A percentile compares a stretch with the other conserved stretches of the same genome.
Conservation (phyloP, 2,888 invertebrate genomes). For the Megamerina dolium region DNA sequence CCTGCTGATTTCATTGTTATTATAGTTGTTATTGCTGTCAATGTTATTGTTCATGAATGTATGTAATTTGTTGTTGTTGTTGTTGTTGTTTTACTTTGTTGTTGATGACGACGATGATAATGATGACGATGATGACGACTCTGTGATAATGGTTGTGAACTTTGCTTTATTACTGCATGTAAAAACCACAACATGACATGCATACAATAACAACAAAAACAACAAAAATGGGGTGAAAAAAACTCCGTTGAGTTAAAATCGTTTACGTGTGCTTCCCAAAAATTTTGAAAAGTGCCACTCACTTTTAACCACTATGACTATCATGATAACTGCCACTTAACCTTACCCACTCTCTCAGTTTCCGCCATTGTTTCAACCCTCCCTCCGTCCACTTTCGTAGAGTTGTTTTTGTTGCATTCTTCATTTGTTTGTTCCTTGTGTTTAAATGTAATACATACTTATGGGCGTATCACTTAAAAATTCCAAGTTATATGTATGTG, state of each 20-base stretch:
- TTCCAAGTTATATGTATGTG: too few relatives aligned
- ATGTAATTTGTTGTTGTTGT: slow-evolving; percentile 1
- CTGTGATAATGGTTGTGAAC: slow-evolving; percentile 14
- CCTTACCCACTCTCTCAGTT: too few relatives aligned
- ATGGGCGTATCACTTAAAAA: too few relatives aligned
- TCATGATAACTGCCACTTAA: too few relatives aligned
- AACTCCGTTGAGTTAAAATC: neutral
- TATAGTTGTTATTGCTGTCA: neutral
- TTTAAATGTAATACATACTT: too few relatives aligned
- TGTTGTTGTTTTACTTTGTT: slow-evolving; percentile 14
- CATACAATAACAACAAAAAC: neutral
- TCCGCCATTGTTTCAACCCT: too few relatives aligned
- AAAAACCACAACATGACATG: neutral
- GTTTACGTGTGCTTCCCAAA: neutral
- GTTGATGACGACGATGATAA: neutral
- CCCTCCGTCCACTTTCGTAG: too few relatives aligned
- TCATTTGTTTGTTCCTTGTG: too few relatives aligned
- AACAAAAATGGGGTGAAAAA: neutral
- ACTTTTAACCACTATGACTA: neutral
- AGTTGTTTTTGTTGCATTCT: too few relatives aligned
- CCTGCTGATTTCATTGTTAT: too few relatives aligned
- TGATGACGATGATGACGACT: neutral
- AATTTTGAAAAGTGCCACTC: neutral
- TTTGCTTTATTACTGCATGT: neutral
- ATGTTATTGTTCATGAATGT: neutral